Conservation (phyloP, 2,797 vertebrate genomes). For the Falco novaeseelandiae region DNA sequence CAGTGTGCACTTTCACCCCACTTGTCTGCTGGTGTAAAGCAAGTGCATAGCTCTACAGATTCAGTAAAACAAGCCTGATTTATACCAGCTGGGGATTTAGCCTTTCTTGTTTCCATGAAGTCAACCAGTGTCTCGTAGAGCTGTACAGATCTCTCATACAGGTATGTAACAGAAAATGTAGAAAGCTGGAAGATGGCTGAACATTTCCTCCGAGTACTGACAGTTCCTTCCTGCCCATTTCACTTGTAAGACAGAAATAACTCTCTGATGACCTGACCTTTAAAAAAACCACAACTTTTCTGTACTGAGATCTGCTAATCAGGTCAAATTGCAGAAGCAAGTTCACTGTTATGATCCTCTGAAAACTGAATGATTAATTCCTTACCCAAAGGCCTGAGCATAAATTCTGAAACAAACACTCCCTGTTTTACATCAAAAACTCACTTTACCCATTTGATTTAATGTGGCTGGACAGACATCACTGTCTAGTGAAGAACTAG, state of each 20-base stretch:
- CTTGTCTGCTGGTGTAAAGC: not conserved
- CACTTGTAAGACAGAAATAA: constrained; percentile 5
- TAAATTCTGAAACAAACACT: not conserved
- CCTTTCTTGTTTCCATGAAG: not conserved
- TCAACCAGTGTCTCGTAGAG: not conserved
- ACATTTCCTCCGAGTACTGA: not conserved
- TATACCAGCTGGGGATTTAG: constrained; percentile 8
- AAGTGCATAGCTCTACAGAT: not conserved
- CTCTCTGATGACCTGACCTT: not conserved
- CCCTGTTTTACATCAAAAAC: not conserved
- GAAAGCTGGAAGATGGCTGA: not conserved
- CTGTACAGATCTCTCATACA: not conserved
- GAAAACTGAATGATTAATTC: not conserved
- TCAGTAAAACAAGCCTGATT: not conserved
- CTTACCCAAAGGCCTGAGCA: not conserved
- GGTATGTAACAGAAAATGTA: not conserved
- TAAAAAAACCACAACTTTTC: not conserved
- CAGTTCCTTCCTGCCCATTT: not conserved
- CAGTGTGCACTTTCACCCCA: not conserved
- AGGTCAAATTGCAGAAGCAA: not conserved
- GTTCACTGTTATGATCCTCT: not conserved
- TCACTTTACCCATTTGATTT: not conserved
- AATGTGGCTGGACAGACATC: not conserved
- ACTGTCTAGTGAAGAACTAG: not conserved
- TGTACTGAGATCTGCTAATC: not conserved